Base-by-base conservation (phyloP, 2,888 invertebrate genomes). In the Notodonta ziczac region DNA sequence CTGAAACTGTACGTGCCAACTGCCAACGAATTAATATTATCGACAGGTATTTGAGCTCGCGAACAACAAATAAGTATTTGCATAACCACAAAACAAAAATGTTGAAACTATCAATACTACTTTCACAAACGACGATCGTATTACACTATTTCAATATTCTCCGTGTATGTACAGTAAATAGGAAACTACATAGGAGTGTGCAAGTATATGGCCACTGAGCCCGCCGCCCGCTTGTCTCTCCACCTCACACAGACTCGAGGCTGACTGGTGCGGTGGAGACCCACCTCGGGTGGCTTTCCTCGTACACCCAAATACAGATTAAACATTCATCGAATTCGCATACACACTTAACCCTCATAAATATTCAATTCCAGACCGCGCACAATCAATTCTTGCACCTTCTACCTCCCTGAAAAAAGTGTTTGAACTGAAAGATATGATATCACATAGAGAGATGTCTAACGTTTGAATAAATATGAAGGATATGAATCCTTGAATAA, bases 271-370 rank as follows among this genome's bases (percentile, higher is more conserved):
- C 72, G 76, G 78, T 75, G 57, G 68, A 66, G 73, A 68, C 64
- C 72, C 74, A 63, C 35, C 65, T 68, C 77, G 65, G 72, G 64
- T 74, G 69, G 62, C 77, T 72, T 65, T 75, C 76, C 76, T 74
- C 73, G 54, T 78, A 80, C 85, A 80, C 75, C 85, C 88, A 87
- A 88, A 88, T 85, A 88, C 73, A 89, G 89, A 93, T 93, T 92
- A 93, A 93, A 93, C 90, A 93, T 93, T 93, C 93, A 93, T 86
- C 85, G 89, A 89, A 87, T 90, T 89, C 88, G 87, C 89, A 89
- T 90, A 91, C 88, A 92, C 92, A 92, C 93, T 92, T 92, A 90
- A 89, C 91, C 90, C 90, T 91, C 86, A 91, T 93, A 91, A 91
- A 93, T 93, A 93, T 93, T 91, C 91, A 89, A 85, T 24, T 70